A percentile compares a stretch with the other conserved stretches of the same genome.
phyloP scores from a whole-genome alignment of 2,888 invertebrate genomes.

The Drosophila neotestacea region DNA sequence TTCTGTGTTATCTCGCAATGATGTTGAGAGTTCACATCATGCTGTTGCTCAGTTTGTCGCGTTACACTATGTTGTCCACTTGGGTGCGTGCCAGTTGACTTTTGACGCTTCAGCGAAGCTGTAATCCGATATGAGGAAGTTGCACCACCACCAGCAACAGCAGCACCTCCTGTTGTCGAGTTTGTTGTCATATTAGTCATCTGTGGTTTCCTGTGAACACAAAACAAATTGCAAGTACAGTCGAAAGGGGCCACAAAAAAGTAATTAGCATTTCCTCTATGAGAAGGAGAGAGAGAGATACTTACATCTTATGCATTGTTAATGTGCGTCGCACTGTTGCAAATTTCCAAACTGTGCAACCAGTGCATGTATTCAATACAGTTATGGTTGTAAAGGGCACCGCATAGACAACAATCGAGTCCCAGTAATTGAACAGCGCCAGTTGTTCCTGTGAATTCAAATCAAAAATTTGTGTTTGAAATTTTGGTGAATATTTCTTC shows the following conservation, averaged over 20 bases:
- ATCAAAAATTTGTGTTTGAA: not conserved
- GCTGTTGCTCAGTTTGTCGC: slow-evolving; percentile 37
- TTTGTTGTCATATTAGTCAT: slow-evolving; percentile 47
- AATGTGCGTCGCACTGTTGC: slow-evolving; percentile 85
- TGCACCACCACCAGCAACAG: slow-evolving; percentile 12
- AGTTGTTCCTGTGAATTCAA: slow-evolving; percentile 86
- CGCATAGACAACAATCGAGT: slow-evolving; percentile 90
- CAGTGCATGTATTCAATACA: slow-evolving; percentile 90
- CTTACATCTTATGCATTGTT: slow-evolving; percentile 83
- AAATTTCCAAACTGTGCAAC: slow-evolving; percentile 88
- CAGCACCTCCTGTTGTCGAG: slow-evolving; percentile 31
- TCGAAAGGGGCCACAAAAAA: not conserved
- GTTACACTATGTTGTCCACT: slow-evolving; percentile 75
- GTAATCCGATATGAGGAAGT: slow-evolving; percentile 69
- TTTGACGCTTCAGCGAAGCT: slow-evolving; percentile 78
- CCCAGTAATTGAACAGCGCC: slow-evolving; percentile 89
- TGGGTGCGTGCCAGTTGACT: slow-evolving; percentile 78
- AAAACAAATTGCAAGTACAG: slow-evolving; percentile 7
- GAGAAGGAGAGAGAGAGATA: slow-evolving; percentile 3
- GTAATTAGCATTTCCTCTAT: slow-evolving; percentile 1
- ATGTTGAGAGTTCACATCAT: slow-evolving; percentile 55
- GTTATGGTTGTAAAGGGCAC: slow-evolving; percentile 90
- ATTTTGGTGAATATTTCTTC: not conserved
- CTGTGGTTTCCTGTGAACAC: slow-evolving; percentile 64
- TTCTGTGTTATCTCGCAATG: slow-evolving; percentile 73